Conservation (phyloP, 2,797 vertebrate genomes). For the Hemitrygon akajei region DNA sequence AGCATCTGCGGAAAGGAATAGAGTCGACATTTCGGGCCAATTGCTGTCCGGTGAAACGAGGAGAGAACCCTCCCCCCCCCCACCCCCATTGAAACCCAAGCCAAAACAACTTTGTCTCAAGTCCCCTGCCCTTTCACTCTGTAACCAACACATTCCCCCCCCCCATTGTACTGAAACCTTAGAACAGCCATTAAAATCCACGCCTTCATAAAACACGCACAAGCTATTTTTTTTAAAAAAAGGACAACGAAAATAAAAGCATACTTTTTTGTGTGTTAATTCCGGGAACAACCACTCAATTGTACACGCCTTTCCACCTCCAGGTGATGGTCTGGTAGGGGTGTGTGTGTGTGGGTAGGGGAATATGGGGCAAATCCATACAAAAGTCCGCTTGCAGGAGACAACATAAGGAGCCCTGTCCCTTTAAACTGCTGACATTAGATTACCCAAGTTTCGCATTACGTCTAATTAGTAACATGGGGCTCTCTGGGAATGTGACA, state of each 20-base stretch:
- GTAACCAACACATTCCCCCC: neutral
- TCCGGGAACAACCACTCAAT: constrained; percentile 13
- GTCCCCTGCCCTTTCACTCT: neutral
- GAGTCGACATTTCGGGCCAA: too few species aligned
- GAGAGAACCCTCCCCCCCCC: neutral
- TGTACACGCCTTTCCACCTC: constrained; percentile 4
- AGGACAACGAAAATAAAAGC: neutral
- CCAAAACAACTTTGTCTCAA: too few species aligned
- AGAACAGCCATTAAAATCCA: neutral
- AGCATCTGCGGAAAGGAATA: too few species aligned
- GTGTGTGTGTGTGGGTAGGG: too few species aligned
- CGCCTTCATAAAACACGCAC: neutral
- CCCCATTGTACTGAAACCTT: neutral
- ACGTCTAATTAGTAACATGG: constrained; percentile 19
- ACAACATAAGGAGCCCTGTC: constrained; percentile 29
- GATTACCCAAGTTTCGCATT: constrained; percentile 31
- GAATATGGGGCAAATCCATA: neutral
- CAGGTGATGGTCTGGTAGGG: neutral
- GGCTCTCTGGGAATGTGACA: neutral
- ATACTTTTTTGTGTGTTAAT: neutral
- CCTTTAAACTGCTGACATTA: constrained; percentile 24
- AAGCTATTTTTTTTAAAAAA: neutral
- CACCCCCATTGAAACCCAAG: neutral
- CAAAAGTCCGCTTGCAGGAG: neutral
- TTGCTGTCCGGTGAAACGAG: too few species aligned